A percentile compares a stretch with the other conserved stretches of the same genome.
phyloP scores from a whole-genome alignment of 2,888 invertebrate genomes.

The Helleia helle region DNA sequence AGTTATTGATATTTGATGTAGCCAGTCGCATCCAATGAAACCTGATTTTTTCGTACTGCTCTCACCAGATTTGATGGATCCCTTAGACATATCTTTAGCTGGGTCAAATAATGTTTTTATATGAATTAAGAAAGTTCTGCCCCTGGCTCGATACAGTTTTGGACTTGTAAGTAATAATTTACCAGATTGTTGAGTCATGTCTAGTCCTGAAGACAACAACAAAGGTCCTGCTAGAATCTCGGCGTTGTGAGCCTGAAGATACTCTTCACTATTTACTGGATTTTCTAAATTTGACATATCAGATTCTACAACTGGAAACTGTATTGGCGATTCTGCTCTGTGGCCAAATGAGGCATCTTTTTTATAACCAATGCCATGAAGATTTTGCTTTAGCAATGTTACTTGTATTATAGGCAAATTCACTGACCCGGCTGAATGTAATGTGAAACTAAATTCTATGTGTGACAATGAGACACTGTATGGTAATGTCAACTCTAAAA shows the following conservation, averaged over 20 bases:
- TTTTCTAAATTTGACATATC: conserved; percentile 73
- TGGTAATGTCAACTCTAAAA: conserved; percentile 90
- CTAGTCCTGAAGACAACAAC: conserved; percentile 85
- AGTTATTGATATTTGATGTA: conserved; percentile 92
- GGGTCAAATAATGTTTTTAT: conserved; percentile 82
- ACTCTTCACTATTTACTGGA: conserved; percentile 85
- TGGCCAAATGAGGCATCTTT: conserved; percentile 61
- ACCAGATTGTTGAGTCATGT: conserved; percentile 89
- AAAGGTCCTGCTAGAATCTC: conserved; percentile 94
- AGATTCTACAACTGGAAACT: conserved; percentile 46
- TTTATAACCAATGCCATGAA: conserved; percentile 71
- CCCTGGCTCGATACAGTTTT: conserved; percentile 83
- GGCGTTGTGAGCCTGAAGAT: conserved; percentile 89
- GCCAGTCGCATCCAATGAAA: conserved; percentile 89
- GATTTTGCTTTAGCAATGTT: conserved; percentile 74
- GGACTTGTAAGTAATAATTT: conserved; percentile 91
- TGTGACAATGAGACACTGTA: conserved; percentile 88
- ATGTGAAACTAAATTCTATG: conserved; percentile 88
- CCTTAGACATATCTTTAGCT: conserved; percentile 72
- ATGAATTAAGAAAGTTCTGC: conserved; percentile 85
- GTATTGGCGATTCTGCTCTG: conserved; percentile 53
- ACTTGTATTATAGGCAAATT: conserved; percentile 87
- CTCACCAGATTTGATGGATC: conserved; percentile 44
- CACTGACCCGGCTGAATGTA: conserved; percentile 83
- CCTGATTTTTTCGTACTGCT: conserved; percentile 55